phyloP scores from a whole-genome alignment of 1,140 invertebrate genomes.

The Drosophila truncata region DNA sequence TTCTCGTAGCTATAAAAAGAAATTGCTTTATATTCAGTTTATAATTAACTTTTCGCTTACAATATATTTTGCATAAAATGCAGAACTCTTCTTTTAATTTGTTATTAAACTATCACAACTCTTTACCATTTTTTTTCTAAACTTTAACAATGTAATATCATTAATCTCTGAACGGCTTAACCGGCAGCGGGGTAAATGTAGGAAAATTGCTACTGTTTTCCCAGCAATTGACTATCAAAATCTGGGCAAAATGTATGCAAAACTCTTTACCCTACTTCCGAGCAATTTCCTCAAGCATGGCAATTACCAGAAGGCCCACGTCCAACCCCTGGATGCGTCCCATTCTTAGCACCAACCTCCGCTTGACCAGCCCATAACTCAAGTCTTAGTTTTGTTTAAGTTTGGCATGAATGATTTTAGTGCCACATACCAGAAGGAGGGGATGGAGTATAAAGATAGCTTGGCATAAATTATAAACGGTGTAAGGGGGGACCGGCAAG shows the following conservation, averaged over 20 bases:
- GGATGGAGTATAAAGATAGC: conserved; percentile 18
- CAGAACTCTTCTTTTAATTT: conserved; percentile 9
- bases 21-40: background rate
- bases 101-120: background rate
- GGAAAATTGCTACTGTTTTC: conserved; percentile 64
- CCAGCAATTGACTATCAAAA: conserved; percentile 54
- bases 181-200: conserved; percentile 28
- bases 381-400: conserved; percentile 53
- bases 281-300: conserved; percentile 49
- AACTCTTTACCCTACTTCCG: conserved; percentile 53
- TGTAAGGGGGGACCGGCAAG: conserved; percentile 36
- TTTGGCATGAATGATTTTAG: conserved; percentile 64
- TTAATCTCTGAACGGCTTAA: conserved; percentile 42
- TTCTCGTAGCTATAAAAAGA: too few relatives aligned
- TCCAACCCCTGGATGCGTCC: conserved; percentile 8
- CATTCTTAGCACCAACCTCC: conserved; percentile 47
- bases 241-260: conserved; percentile 75
- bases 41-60: background rate
- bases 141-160: conserved; percentile 26
- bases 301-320: conserved; percentile 27
- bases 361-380: conserved; percentile 50
- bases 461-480: conserved; percentile 73
- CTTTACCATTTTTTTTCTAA: conserved; percentile 2
- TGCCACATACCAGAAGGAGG: conserved; percentile 23
- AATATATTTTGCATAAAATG: background rate